Base-by-base conservation (phyloP, 2,888 invertebrate genomes). In the Amphiduros pacificus region DNA sequence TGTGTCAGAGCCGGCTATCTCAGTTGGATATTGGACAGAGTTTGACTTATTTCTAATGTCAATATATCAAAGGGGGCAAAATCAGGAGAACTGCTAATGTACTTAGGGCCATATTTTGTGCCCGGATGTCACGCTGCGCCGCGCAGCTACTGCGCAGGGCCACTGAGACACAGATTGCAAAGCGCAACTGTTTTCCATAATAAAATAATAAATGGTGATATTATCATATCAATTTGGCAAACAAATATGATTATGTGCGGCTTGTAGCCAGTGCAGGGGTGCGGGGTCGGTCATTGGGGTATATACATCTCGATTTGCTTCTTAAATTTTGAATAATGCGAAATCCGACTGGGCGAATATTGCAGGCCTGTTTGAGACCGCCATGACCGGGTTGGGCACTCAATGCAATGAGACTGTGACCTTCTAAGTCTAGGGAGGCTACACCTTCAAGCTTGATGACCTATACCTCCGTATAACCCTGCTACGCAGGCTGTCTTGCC, bases 131-230 rank as follows among this genome's bases (percentile, higher is more conserved):
- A 44, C 6, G 44, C 20, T 22, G 44, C 44, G 32, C 58, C 31
- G 24, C 41, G 36, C 9, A 41, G 56, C 20, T 49, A 26, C 27
- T 2, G 36, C 28, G 50, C 14, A 20, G 24, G 44, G 4, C 22
- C 50, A 24, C 26, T 24, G 49, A 58, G 59, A n/a, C 53, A 41
- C 59, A 59, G 59, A 59, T 59, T 59, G 59, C 27, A 31, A 40
- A 20, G 27, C 24, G 59, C 59, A 20, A 59, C 59, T 59, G 59
- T 52, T 59, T 50, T 31, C 59, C 59, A 59, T 59, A 29, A 59
- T 59, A 59, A 52, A 52, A 53, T 59, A 59, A 59, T 53, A 59
- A 59, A 59, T 50, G 59, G 32, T 53, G 53, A 53, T 53, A 53
- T 59, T 59, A 59, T 52, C 52, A 52, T 53, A 59, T 59, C 59